These are phyloP conservation scores for Castor canadensis DNA, from an alignment of 2,113 vertebrate species.

Conservation along the genomic window DNA sequence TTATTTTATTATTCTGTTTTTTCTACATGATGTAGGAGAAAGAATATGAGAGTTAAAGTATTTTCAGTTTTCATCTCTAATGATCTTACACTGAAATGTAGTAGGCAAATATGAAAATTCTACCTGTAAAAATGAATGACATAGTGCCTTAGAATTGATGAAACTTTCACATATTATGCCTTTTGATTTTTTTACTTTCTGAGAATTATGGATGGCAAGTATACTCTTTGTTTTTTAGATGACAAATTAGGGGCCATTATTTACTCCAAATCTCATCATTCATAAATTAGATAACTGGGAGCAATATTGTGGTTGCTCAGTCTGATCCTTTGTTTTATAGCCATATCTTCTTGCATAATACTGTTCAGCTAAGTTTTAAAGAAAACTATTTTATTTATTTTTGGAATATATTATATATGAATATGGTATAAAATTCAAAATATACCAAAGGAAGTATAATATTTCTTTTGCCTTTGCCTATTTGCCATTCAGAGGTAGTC, in stretches of 20 bases:
- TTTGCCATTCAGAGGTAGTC: too few species aligned
- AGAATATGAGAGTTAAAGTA: background rate
- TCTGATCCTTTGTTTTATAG: background rate
- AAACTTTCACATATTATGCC: background rate
- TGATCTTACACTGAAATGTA: background rate
- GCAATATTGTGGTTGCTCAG: background rate
- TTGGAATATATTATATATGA: background rate
- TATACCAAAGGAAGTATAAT: background rate
- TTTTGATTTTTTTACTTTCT: background rate
- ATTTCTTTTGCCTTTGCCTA: background rate
- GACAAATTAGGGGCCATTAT: background rate
- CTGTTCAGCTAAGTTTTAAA: too few species aligned
- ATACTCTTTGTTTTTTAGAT: background rate
- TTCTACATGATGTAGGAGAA: background rate
- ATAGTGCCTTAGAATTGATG: too few species aligned
- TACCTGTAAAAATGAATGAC: background rate
- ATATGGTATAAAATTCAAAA: background rate
- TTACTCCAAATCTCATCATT: background rate
- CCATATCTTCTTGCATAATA: background rate
- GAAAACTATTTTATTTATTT: too few species aligned
- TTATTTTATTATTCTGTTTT: too few species aligned
- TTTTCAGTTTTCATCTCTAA: background rate
- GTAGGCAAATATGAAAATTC: background rate
- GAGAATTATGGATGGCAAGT: background rate
- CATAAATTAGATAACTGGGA: background rate